Evolutionary conservation across 2,888 invertebrate species (phyloP).

Genomic region (Cistogaster globosa): DNA sequence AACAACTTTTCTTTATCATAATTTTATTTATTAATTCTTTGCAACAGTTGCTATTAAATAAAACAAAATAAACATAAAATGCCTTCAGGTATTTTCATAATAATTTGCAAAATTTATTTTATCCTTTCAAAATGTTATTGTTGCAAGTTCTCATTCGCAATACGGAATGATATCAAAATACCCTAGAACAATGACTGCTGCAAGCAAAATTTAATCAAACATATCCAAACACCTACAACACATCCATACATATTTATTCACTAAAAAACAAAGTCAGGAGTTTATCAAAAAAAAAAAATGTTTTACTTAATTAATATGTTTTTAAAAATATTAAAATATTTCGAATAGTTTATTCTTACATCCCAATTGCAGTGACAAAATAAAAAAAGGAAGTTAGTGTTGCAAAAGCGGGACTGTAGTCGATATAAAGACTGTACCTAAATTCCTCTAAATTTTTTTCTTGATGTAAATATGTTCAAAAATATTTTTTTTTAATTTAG

Average conservation of each 20-base stretch:
- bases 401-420: too few relatives aligned
- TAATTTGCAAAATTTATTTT: conserved; percentile 26
- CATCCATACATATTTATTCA: too few relatives aligned
- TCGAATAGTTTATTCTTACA: too few relatives aligned
- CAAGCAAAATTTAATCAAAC: not conserved
- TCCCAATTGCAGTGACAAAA: too few relatives aligned
- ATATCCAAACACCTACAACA: not conserved
- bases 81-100: not conserved
- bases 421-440: too few relatives aligned
- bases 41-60: not conserved
- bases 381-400: too few relatives aligned
- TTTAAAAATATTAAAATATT: not conserved
- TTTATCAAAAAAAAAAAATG: not conserved
- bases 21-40: too few relatives aligned
- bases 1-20: too few relatives aligned
- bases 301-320: conserved; percentile 40
- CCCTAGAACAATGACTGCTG: not conserved
- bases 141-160: conserved; percentile 18
- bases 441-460: too few relatives aligned
- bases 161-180: not conserved
- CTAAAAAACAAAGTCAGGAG: not conserved
- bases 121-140: conserved; percentile 12
- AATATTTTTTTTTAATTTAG: too few relatives aligned
- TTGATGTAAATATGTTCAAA: too few relatives aligned
- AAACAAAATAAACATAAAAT: not conserved